A percentile compares a stretch with the other conserved stretches of the same genome.
Conservation (phyloP, 2,888 invertebrate species). For the Pelosia muscerda region DNA sequence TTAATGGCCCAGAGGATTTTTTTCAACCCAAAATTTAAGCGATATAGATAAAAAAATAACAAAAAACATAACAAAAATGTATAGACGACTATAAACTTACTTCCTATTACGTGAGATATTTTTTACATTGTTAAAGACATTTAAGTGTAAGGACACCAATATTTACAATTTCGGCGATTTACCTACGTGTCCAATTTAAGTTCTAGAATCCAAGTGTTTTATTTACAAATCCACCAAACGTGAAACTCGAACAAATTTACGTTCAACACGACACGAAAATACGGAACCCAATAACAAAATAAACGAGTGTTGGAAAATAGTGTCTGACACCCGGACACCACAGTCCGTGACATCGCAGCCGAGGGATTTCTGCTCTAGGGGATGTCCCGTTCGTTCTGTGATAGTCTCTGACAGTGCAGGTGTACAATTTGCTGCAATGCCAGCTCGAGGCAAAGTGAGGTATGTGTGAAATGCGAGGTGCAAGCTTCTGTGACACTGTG, state of each 20-base stretch:
- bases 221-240: conserved; percentile 43
- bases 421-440: conserved; percentile 56
- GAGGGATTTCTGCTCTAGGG: conserved; percentile 35
- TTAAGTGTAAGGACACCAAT: not conserved
- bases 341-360: conserved; percentile 55
- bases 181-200: not conserved
- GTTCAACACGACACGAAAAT: conserved; percentile 57
- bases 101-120: not conserved
- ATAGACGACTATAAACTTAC: too few species aligned
- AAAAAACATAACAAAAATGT: too few species aligned
- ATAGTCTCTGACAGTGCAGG: conserved; percentile 60
- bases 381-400: conserved; percentile 41
- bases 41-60: too few species aligned
- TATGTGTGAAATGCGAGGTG: conserved; percentile 42
- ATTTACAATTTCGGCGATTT: conserved; percentile 19
- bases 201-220: conserved; percentile 39
- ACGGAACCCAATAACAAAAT: conserved; percentile 62
- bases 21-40: too few species aligned
- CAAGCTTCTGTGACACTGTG: not conserved
- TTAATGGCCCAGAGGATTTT: too few species aligned
- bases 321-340: conserved; percentile 46
- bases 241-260: conserved; percentile 57
- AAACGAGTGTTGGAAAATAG: conserved; percentile 59
- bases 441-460: conserved; percentile 28
- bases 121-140: not conserved